Conservation (phyloP, 2,113 vertebrate species). For the Nothocercus nigrocapillus region DNA sequence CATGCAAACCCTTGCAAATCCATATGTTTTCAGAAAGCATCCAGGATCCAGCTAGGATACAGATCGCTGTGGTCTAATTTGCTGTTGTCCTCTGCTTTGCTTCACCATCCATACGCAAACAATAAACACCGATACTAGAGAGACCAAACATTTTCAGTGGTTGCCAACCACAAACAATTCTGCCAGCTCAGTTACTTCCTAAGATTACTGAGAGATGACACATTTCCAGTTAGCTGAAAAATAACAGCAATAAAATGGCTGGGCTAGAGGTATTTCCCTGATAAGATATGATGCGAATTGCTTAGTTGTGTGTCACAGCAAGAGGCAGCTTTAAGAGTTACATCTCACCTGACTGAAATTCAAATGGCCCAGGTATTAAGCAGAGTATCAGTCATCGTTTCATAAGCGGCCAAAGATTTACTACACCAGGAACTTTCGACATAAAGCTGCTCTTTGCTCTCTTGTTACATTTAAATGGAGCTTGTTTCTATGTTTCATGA, state of each 20-base stretch:
- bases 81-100: rapidly evolving
- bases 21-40: background rate
- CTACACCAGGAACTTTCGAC: background rate
- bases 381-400: background rate
- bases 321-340: background rate
- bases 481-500: background rate
- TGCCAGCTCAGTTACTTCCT: background rate
- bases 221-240: constrained; percentile 12
- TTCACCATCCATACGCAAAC: background rate
- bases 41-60: background rate
- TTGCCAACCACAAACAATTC: background rate
- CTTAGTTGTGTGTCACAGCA: background rate
- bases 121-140: background rate
- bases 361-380: background rate
- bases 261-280: background rate
- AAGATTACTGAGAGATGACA: constrained; percentile 28
- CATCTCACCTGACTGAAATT: background rate
- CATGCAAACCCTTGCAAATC: background rate
- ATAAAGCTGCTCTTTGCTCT: background rate
- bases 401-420: background rate
- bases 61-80: rapidly evolving
- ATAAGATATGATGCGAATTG: background rate
- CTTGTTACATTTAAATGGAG: background rate
- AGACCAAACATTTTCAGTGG: background rate
- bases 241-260: background rate